phyloP scores from a whole-genome alignment of 2,113 vertebrate species.

The Lonchura striata region DNA sequence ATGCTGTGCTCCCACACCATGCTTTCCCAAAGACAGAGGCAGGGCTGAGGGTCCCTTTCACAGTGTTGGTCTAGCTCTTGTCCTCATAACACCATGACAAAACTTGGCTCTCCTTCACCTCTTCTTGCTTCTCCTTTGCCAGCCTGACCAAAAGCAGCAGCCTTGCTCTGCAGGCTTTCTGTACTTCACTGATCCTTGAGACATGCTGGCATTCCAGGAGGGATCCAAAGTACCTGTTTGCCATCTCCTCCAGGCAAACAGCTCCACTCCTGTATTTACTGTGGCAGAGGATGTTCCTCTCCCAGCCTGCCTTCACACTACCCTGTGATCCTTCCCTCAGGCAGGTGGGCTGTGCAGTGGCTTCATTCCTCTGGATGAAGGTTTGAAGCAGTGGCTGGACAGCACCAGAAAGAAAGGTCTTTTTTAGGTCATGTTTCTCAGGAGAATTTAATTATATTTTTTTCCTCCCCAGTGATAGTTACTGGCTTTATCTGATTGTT shows the following conservation, averaged over 20 bases:
- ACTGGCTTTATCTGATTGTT: conserved; percentile 58
- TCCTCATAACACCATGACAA: background rate
- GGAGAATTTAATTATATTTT: conserved; percentile 25
- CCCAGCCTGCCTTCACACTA: background rate
- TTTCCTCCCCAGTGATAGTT: conserved; percentile 5
- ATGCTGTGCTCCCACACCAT: rapidly evolving
- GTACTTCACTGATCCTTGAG: background rate
- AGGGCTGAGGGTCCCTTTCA: background rate
- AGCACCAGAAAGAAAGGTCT: background rate
- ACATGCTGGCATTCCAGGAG: background rate
- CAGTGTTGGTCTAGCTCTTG: background rate
- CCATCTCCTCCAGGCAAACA: background rate
- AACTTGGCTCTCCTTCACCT: background rate
- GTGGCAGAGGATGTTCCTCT: background rate
- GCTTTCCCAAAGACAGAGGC: background rate
- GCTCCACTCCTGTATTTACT: background rate
- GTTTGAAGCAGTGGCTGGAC: background rate
- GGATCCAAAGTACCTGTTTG: background rate
- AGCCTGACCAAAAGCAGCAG: background rate
- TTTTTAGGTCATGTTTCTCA: background rate
- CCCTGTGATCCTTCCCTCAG: rapidly evolving
- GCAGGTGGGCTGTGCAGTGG: background rate
- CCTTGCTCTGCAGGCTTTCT: background rate
- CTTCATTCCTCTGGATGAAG: background rate
- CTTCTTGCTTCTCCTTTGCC: background rate